Conservation (phyloP, 1,140 invertebrate species). For the Alviniconcha marisindica region DNA sequence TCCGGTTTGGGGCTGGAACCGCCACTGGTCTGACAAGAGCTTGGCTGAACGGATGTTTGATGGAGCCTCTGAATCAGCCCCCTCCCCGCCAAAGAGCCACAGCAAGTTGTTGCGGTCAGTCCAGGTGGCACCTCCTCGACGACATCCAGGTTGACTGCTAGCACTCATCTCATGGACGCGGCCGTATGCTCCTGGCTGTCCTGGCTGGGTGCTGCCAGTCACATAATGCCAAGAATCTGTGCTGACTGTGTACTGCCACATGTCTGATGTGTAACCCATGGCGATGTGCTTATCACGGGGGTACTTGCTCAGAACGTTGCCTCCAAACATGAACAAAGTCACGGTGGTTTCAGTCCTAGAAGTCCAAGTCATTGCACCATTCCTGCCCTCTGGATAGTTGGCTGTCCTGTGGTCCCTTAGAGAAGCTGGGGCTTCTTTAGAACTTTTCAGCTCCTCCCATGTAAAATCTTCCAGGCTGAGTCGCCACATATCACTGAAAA, state of each 20-base stretch:
- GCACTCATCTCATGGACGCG: background rate
- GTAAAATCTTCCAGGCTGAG: constrained; percentile 48
- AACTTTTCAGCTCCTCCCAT: constrained; percentile 47
- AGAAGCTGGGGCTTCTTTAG: constrained; percentile 33
- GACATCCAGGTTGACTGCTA: constrained; percentile 48
- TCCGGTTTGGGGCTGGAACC: constrained; percentile 35
- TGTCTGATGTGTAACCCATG: constrained; percentile 52
- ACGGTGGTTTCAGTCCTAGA: background rate
- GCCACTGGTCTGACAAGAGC: constrained; percentile 59
- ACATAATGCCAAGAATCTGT: constrained; percentile 48
- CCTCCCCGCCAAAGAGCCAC: constrained; percentile 66
- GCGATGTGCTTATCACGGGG: constrained; percentile 42
- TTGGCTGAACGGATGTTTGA: constrained; percentile 37
- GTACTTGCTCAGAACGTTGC: constrained; percentile 50
- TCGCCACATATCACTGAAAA: constrained; percentile 57
- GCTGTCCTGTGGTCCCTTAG: constrained; percentile 36
- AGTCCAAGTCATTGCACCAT: constrained; percentile 57
- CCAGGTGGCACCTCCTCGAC: constrained; percentile 51
- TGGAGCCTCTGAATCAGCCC: constrained; percentile 39
- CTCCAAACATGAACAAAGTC: constrained; percentile 59
- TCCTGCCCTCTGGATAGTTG: constrained; percentile 52
- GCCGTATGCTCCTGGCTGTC: constrained; percentile 40
- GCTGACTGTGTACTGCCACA: constrained; percentile 53
- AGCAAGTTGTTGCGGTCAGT: constrained; percentile 47
- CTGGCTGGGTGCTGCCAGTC: constrained; percentile 27